These are phyloP conservation scores for Poeciliopsis retropinna DNA, from an alignment of 2,113 vertebrate genomes.

Conservation along the genomic window DNA sequence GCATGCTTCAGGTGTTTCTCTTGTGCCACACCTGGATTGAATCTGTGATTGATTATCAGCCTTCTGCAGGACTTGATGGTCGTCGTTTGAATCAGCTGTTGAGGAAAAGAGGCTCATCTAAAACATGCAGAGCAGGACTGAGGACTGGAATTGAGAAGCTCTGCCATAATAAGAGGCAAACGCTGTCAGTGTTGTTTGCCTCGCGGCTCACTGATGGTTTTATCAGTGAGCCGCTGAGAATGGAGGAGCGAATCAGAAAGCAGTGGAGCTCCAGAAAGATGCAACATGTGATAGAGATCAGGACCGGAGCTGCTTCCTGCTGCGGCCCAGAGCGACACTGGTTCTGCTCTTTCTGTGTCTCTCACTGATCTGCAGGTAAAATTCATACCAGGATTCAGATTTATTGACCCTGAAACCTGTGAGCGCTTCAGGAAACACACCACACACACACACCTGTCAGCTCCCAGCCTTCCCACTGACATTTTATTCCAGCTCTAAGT, in stretches of 20 bases:
- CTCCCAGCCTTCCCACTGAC: too few species aligned
- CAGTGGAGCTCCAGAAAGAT: constrained; percentile 5
- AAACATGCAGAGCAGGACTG: too few species aligned
- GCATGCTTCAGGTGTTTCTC: too few species aligned
- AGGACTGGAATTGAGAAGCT: constrained; percentile 21
- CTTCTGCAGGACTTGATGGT: too few species aligned
- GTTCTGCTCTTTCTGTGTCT: constrained; percentile 23
- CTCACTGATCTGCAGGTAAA: constrained; percentile 10
- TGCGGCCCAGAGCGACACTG: constrained; percentile 29
- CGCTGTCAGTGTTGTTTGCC: constrained; percentile 41
- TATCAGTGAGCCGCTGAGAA: not conserved
- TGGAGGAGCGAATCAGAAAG: too few species aligned
- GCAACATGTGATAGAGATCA: constrained; percentile 39
- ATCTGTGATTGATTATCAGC: too few species aligned
- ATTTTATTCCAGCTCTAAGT: too few species aligned
- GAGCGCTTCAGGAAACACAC: too few species aligned
- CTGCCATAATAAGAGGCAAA: constrained; percentile 63
- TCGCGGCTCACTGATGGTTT: not conserved
- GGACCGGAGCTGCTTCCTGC: constrained; percentile 53
- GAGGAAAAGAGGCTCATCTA: too few species aligned
- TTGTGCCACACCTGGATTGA: too few species aligned
- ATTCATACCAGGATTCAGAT: constrained; percentile 21
- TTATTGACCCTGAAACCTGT: constrained; percentile 18
- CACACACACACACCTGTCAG: too few species aligned
- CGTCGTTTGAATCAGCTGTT: too few species aligned